Evolutionary conservation across 2,797 vertebrate genomes (phyloP).

Genomic region (Melanogrammus aeglefinus): DNA sequence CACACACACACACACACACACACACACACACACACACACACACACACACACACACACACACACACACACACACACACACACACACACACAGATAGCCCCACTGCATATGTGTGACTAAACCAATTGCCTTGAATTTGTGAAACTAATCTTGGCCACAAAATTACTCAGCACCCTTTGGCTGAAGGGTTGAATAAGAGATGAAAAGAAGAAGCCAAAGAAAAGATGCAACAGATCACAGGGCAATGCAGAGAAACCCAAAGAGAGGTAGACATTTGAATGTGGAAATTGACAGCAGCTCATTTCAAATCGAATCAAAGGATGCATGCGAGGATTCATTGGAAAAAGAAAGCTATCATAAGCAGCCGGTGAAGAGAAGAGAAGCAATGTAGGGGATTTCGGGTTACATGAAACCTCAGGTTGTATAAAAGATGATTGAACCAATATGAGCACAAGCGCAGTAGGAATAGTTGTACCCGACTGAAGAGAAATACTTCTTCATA

Average conservation of each 20-base stretch:
- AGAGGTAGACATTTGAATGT: neutral
- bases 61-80: neutral
- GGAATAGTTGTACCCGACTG: neutral
- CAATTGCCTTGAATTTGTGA: slow-evolving; percentile 82
- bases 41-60: neutral
- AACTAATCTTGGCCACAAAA: slow-evolving; percentile 59
- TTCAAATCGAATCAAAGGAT: neutral
- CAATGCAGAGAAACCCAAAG: neutral
- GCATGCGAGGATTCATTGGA: neutral
- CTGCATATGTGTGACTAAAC: slow-evolving; percentile 82
- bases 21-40: slow-evolving; percentile 1
- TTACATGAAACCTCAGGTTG: neutral
- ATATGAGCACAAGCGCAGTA: neutral
- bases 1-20: slow-evolving; percentile 5
- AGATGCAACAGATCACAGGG: neutral
- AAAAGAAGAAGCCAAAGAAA: slow-evolving; percentile 18
- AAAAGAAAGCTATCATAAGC: neutral
- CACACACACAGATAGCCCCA: slow-evolving; percentile 40
- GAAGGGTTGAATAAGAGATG: slow-evolving; percentile 19
- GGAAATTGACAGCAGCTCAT: neutral
- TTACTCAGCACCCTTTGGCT: slow-evolving; percentile 55
- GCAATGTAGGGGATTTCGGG: neutral
- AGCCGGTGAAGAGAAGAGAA: neutral
- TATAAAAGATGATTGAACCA: neutral
- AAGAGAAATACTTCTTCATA: neutral